phyloP scores from a whole-genome alignment of 2,113 vertebrate genomes.

The Pipa parva region DNA sequence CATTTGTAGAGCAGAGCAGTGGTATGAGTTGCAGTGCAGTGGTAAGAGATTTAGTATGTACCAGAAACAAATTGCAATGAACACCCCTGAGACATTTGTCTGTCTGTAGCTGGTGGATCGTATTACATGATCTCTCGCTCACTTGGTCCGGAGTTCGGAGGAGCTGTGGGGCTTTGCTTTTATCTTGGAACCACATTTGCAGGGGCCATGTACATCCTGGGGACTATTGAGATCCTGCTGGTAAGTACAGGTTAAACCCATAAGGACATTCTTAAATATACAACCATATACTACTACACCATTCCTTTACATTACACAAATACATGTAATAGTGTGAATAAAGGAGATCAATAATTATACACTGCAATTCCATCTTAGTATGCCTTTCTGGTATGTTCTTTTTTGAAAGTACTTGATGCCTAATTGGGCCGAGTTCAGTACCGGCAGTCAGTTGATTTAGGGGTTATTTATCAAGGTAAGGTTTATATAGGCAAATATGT shows the following conservation, averaged over 20 bases:
- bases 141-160: conserved; percentile 93
- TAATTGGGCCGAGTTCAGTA: too few relatives aligned
- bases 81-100: conserved; percentile 36
- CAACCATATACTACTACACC: neutral
- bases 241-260: conserved; percentile 60
- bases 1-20: neutral
- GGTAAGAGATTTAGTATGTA: neutral
- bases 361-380: too few relatives aligned
- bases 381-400: too few relatives aligned
- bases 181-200: conserved; percentile 96
- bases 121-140: conserved; percentile 99
- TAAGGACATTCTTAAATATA: neutral
- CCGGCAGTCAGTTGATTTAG: too few relatives aligned
- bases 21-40: conserved; percentile 22
- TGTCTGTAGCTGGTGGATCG: conserved; percentile 82
- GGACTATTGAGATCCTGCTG: conserved; percentile 95
- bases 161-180: conserved; percentile 96
- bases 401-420: too few relatives aligned
- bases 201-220: conserved; percentile 98
- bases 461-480: too few relatives aligned
- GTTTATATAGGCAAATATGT: too few relatives aligned
- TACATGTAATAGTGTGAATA: neutral
- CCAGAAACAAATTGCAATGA: neutral
- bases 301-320: too few relatives aligned
- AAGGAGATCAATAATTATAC: too few relatives aligned